A percentile compares a stretch with the other conserved stretches of the same genome.
Conservation (phyloP, 1,140 invertebrate genomes). For the Ips nitidus region DNA sequence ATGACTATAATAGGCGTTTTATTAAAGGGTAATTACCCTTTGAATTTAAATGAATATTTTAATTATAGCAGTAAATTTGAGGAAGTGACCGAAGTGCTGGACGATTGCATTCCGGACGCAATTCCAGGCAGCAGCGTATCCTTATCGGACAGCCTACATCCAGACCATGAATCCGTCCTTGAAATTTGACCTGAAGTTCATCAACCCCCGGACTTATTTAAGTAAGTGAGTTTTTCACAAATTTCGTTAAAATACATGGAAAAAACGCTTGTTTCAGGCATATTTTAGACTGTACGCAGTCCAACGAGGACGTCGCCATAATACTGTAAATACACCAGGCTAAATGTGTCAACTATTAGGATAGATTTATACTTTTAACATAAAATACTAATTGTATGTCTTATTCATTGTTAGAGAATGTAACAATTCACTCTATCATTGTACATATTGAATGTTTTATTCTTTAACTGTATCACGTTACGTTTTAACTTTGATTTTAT, state of each 20-base stretch:
- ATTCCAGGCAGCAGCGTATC: constrained; percentile 50
- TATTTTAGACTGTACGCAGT: constrained; percentile 47
- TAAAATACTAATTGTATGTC: too few relatives aligned
- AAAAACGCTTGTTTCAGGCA: constrained; percentile 36
- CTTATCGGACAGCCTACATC: constrained; percentile 46
- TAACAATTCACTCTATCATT: too few relatives aligned
- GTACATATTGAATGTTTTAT: too few relatives aligned
- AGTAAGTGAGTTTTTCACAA: constrained; percentile 7
- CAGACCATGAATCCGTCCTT: constrained; percentile 45
- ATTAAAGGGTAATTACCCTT: too few relatives aligned
- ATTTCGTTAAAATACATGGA: background rate
- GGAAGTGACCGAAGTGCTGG: constrained; percentile 50
- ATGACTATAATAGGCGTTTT: too few relatives aligned
- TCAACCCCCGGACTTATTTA: constrained; percentile 42
- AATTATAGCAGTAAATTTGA: constrained; percentile 45
- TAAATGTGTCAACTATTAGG: too few relatives aligned
- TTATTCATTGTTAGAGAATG: too few relatives aligned
- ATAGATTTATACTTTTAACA: too few relatives aligned
- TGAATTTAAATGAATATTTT: background rate
- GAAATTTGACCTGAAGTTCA: constrained; percentile 51
- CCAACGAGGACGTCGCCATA: constrained; percentile 32
- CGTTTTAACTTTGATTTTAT: too few relatives aligned
- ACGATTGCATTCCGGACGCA: constrained; percentile 48
- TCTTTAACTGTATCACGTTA: too few relatives aligned
- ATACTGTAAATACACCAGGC: constrained; percentile 13